Evolutionary conservation across 2,888 invertebrate genomes (phyloP), one percentile per base, ranked within the genome.

Genomic region (Drosophila hawaiiensis): DNA sequence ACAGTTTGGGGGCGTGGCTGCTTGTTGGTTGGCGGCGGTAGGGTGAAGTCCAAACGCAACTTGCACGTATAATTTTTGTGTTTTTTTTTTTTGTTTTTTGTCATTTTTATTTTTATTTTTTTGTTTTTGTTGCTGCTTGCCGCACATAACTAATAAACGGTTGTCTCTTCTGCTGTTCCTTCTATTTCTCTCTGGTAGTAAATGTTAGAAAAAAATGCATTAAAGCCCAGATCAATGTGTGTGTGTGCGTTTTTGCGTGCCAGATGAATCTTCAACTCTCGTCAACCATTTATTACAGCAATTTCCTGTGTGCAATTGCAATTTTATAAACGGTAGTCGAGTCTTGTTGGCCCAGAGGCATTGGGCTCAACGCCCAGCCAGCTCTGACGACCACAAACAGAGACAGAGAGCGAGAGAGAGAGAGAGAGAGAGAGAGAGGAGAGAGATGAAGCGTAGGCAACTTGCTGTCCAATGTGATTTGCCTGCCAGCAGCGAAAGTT

Each of bases 221-320:
- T 84, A 82, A 80, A 76, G 37, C 62, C 76, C 73, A 68, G n/a
- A 56, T 79, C 66, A 39, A 62, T 14, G 37, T 59, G 61, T 47
- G 60, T 41, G 53, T 37, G 50, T 31, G 43, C 31, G 37, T 37
- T 39, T 19, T 16, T 58, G 28, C 52, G 37, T 47, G 52, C 39
- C 58, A 78, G 59, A 41, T 68, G 80, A 68, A 53, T 59, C 68
- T 54, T 69, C 77, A 56, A 54, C 67, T 71, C 67, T 70, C 35
- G 70, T 71, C 69, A 76, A 64, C 68, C 90, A 89, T 89, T 89
- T 89, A 89, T 90, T 78, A 73, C 80, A 28, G 87, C 84, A 90
- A 89, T 90, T 89, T 89, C 89, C 89, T 87, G 91, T 85, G 73
- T 61, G 75, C 89, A 91, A 85, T 85, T 84, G 84, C 75, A 73